Percentiles rank a stretch among this genome's conserved stretches.
These are phyloP conservation scores for Ptychodera flava DNA, from an alignment of 35 echinoderm and acorn worm species.

Conservation along the genomic window DNA sequence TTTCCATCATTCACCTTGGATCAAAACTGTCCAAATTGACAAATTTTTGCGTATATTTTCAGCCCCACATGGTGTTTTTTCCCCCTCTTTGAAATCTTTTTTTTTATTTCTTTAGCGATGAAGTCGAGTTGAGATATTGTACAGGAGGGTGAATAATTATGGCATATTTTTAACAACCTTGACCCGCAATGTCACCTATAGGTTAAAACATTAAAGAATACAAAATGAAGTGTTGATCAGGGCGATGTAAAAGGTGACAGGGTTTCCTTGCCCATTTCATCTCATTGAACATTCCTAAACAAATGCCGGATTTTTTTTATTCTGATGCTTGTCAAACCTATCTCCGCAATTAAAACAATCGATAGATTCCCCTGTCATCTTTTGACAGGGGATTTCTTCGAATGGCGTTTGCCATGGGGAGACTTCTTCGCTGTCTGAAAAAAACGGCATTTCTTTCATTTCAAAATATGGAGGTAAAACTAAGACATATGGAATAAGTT, in stretches of 20 bases:
- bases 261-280: not conserved
- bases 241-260: not conserved
- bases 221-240: not conserved
- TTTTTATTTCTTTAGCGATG: too few species aligned
- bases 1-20: too few species aligned
- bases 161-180: not conserved
- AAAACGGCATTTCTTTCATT: too few species aligned
- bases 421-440: too few species aligned
- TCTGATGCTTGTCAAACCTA: not conserved
- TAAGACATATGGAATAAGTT: too few species aligned
- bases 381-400: conserved; percentile 1
- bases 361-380: not conserved
- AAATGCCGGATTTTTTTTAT: not conserved
- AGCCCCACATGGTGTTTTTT: too few species aligned
- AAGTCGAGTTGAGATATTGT: too few species aligned
- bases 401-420: too few species aligned
- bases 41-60: too few species aligned
- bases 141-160: not conserved
- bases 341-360: not conserved
- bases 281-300: not conserved
- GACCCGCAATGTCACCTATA: not conserved
- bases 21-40: too few species aligned
- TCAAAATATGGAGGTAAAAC: too few species aligned
- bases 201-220: not conserved
- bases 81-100: too few species aligned